Base-by-base conservation (phyloP, 1,140 invertebrate species). In the Reticulitermes speratus region DNA sequence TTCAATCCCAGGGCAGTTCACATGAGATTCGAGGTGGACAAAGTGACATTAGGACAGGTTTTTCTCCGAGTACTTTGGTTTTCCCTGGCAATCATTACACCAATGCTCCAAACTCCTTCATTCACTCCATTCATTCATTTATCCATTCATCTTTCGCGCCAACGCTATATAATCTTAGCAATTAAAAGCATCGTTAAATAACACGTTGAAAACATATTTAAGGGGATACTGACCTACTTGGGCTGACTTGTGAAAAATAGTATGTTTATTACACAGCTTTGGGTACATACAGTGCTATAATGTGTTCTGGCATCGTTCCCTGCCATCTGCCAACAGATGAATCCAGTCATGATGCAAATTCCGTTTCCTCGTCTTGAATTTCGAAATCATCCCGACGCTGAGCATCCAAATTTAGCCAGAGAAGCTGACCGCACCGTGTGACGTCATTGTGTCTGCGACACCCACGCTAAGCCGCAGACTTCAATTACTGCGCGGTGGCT, bases 371-470 rank as follows among this genome's bases (percentile, higher is more conserved):
- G 25, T 75, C 65, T 75, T 75, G 65, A 75, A 75, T 75, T 75
- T 75, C 65, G 65, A 75, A 75, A 75, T 75, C 8, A 75, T 75
- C 65, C 0, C n/a, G 65, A 30, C 65, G 65, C 25, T n/a, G 65
- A 75, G 65, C 65, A 75, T 75, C 65, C 65, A 75, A 75, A 75
- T 75, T 75, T 75, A 75, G 65, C 65, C 65, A 75, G 65, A 75
- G 65, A 75, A 75, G 65, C 65, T 75, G 65, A 75, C 65, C 65
- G 25, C 65, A 25, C n/a, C 65, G n/a, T 75, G 12, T 75, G 65
- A 75, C 65, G 65, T 75, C 65, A 30, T 25, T 14, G 65, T 1
- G 65, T 75, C n/a, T 25, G 25, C n/a, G 9, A 25, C 65, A 75
- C 65, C 65, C 65, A 75, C 65, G 65, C 65, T 30, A 8, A 75